These are phyloP conservation scores for Characodon lateralis DNA, from an alignment of 2,797 vertebrate genomes.

Conservation along the genomic window DNA sequence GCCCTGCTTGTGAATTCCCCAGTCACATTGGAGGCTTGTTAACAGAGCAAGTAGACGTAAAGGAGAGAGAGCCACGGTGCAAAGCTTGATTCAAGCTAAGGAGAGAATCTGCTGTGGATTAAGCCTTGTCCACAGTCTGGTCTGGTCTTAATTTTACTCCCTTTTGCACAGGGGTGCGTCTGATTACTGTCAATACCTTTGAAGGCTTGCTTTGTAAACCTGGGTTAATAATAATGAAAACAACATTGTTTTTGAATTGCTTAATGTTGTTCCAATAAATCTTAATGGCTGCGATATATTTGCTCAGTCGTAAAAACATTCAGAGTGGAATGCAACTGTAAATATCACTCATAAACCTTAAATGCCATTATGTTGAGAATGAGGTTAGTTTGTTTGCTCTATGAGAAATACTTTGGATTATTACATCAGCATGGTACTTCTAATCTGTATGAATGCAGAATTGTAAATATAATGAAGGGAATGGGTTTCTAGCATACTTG, in stretches of 20 bases:
- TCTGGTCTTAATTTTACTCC: conserved; percentile 94
- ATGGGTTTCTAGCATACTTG: neutral
- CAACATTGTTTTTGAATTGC: conserved; percentile 15
- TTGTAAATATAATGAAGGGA: conserved; percentile 13
- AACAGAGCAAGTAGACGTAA: conserved; percentile 87
- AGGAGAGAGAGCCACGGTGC: conserved; percentile 81
- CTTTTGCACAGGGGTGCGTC: conserved; percentile 91
- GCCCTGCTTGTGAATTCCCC: conserved; percentile 79
- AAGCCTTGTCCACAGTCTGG: conserved; percentile 87
- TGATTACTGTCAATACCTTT: conserved; percentile 71
- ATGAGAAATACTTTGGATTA: neutral
- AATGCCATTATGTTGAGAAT: neutral
- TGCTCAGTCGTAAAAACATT: neutral
- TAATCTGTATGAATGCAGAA: neutral
- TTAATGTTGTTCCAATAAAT: conserved; percentile 16
- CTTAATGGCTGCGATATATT: neutral
- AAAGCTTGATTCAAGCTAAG: conserved; percentile 90
- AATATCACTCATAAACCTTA: neutral
- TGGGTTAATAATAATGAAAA: conserved; percentile 47
- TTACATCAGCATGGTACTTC: neutral
- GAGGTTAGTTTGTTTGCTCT: conserved; percentile 2
- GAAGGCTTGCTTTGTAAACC: conserved; percentile 59
- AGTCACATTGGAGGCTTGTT: conserved; percentile 91
- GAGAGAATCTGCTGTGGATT: conserved; percentile 94
- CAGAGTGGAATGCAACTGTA: neutral